A percentile compares a stretch with the other conserved stretches of the same genome.
These are phyloP conservation scores for Erinaceus europaeus DNA, from an alignment of 2,113 vertebrate species.

Conservation along the genomic window DNA sequence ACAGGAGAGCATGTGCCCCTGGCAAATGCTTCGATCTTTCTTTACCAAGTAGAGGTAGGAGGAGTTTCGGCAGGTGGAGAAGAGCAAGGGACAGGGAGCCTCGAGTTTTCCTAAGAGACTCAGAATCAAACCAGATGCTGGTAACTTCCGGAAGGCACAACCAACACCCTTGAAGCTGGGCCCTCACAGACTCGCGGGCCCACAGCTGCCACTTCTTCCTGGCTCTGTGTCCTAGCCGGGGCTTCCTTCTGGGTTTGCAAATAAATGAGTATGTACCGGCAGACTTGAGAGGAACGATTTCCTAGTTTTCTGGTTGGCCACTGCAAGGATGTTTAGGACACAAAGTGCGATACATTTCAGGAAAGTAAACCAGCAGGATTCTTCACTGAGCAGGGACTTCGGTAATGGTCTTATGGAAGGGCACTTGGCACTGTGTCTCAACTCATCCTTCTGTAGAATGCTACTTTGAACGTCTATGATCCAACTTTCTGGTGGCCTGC, in stretches of 20 bases:
- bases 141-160: neutral
- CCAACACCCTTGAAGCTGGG: neutral
- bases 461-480: slow-evolving; percentile 22
- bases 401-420: neutral
- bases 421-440: neutral
- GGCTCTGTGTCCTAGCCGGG: neutral
- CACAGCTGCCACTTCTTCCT: neutral
- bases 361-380: neutral
- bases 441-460: neutral
- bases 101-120: neutral
- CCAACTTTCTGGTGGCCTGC: neutral
- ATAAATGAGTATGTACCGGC: neutral
- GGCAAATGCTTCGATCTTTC: neutral
- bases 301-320: neutral
- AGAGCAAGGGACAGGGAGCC: neutral
- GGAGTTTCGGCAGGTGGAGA: neutral
- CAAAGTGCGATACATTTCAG: neutral
- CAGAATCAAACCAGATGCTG: neutral
- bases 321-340: neutral
- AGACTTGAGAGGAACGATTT: neutral
- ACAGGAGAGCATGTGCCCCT: neutral
- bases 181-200: neutral
- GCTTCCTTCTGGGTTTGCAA: neutral
- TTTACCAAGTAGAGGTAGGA: neutral
- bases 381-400: neutral